A percentile compares a stretch with the other conserved stretches of the same genome.
Evolutionary conservation across 2,888 invertebrate genomes (phyloP).

Genomic region (Pammene fasciana): DNA sequence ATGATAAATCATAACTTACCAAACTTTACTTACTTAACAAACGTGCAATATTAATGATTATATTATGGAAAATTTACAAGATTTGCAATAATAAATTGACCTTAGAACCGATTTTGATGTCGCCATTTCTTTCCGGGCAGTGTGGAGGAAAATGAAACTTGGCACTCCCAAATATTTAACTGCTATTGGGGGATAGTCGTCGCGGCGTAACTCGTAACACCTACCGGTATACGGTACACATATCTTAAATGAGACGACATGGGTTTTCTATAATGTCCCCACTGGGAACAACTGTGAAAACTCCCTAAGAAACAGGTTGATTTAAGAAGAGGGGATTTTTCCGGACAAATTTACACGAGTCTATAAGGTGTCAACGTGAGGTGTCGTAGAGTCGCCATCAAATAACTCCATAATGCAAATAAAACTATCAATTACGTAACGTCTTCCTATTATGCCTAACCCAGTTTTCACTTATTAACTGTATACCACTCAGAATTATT

Average conservation of each 20-base stretch:
- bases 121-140: not conserved
- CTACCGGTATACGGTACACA: not conserved
- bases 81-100: too few species aligned
- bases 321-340: not conserved
- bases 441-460: conserved; percentile 37
- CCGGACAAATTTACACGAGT: too few species aligned
- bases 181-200: not conserved
- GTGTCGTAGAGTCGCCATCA: too few species aligned
- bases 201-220: too few species aligned
- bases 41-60: too few species aligned
- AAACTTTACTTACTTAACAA: too few species aligned
- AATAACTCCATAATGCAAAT: too few species aligned
- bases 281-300: conserved; percentile 1
- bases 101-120: not conserved
- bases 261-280: conserved; percentile 4
- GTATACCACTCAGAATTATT: not conserved
- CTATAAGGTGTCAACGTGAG: not conserved
- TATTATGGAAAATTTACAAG: too few species aligned
- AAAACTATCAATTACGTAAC: too few species aligned
- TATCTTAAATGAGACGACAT: not conserved
- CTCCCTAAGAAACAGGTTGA: not conserved
- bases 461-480: conserved; percentile 33
- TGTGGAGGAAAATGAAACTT: not conserved
- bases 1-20: conserved; percentile 11
- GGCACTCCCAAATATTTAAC: not conserved